A percentile compares a stretch with the other conserved stretches of the same genome.
phyloP scores from a whole-genome alignment of 2,797 vertebrate species.

The Eulemur rubriventer region DNA sequence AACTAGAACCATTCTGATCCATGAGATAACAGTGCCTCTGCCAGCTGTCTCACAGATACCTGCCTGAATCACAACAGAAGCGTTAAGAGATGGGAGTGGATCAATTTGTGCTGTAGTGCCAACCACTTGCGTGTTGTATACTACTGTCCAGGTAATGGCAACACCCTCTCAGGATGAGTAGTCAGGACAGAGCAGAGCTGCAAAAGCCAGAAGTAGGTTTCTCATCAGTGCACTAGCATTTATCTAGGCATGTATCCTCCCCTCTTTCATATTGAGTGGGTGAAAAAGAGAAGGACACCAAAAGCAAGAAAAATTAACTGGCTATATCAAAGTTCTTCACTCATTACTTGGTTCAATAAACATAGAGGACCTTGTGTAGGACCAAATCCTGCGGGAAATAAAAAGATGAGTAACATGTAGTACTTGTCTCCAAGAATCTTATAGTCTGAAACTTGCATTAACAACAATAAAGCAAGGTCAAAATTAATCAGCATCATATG shows the following conservation, averaged over 20 bases:
- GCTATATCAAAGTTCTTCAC: background rate
- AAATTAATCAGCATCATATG: background rate
- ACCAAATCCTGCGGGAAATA: background rate
- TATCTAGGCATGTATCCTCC: background rate
- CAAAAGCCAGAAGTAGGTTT: background rate
- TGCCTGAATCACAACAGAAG: background rate
- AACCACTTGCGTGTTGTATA: background rate
- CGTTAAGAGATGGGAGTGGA: background rate
- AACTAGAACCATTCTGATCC: background rate
- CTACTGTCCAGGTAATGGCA: background rate
- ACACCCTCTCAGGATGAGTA: background rate
- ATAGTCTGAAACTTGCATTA: background rate
- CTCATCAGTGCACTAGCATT: background rate
- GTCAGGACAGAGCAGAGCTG: background rate
- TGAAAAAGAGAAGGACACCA: conserved; percentile 14
- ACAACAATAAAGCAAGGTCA: background rate
- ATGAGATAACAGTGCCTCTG: background rate
- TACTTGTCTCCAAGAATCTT: background rate
- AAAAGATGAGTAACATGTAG: background rate
- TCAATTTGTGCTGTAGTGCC: background rate
- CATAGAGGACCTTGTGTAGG: background rate
- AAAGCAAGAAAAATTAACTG: background rate
- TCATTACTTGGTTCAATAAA: background rate
- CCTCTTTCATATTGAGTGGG: background rate
- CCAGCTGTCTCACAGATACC: background rate